Evolutionary conservation across 1,140 invertebrate genomes (phyloP).

Genomic region (Drusus annulatus): DNA sequence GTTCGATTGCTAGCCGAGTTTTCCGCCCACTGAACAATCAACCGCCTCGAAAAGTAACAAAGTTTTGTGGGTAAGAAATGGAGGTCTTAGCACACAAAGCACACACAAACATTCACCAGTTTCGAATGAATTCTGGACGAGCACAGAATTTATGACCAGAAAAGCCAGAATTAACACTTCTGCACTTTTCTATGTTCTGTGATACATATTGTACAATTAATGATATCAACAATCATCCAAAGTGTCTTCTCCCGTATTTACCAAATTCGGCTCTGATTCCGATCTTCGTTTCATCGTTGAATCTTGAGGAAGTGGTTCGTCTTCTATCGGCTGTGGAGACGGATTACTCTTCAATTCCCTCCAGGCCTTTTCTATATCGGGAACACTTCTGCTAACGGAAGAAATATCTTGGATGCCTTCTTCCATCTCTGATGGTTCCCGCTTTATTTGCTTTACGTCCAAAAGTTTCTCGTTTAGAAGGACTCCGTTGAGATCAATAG

Average conservation of each 20-base stretch:
- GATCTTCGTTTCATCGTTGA: conserved; percentile 64
- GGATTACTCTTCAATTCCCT: conserved; percentile 54
- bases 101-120: too few relatives aligned
- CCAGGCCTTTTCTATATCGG: conserved; percentile 65
- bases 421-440: conserved; percentile 64
- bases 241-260: conserved; percentile 63
- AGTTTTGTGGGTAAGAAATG: too few relatives aligned
- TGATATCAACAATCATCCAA: conserved; percentile 51
- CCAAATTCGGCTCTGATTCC: conserved; percentile 70
- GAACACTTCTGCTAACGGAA: conserved; percentile 66
- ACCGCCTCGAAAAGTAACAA: too few relatives aligned
- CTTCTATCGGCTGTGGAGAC: conserved; percentile 60
- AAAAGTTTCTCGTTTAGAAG: conserved; percentile 81
- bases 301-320: conserved; percentile 60
- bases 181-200: too few relatives aligned
- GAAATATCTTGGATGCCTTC: conserved; percentile 61
- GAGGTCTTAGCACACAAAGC: too few relatives aligned
- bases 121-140: too few relatives aligned
- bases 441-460: conserved; percentile 67
- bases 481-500: conserved; percentile 87
- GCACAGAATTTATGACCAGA: too few relatives aligned
- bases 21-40: too few relatives aligned
- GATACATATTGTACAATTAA: too few relatives aligned
- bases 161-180: too few relatives aligned
- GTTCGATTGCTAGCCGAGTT: too few relatives aligned